A percentile compares a stretch with the other conserved stretches of the same genome.
Evolutionary conservation across 2,113 vertebrate genomes (phyloP).

Genomic region (Bagarius yarrelli): DNA sequence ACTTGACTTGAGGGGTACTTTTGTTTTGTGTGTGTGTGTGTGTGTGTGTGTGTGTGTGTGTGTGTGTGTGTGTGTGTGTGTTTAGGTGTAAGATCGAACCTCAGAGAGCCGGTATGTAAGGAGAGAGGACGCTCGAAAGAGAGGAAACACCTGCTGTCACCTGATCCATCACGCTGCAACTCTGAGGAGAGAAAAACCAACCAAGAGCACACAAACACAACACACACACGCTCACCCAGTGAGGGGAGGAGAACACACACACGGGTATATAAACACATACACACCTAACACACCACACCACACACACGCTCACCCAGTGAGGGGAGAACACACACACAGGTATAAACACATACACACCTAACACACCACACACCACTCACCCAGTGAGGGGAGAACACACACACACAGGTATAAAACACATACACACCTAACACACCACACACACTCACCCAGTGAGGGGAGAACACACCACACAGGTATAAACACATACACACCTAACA

Average conservation of each 20-base stretch:
- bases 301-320: slow-evolving; percentile 86
- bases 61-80: slow-evolving; percentile 40
- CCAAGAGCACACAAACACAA: slow-evolving; percentile 78
- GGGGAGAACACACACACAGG: slow-evolving; percentile 61
- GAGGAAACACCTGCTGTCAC: slow-evolving; percentile 90
- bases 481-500: too few relatives aligned
- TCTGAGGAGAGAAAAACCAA: slow-evolving; percentile 87
- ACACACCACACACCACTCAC: too few relatives aligned
- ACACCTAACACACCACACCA: too few relatives aligned
- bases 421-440: slow-evolving; percentile 71
- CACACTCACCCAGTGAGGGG: too few relatives aligned
- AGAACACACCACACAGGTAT: too few relatives aligned
- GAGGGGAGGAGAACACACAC: too few relatives aligned
- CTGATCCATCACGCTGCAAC: slow-evolving; percentile 92
- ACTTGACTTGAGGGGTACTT: not conserved
- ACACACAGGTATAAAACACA: not conserved
- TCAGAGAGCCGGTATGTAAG: slow-evolving; percentile 78
- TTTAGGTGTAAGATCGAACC: slow-evolving; percentile 80
- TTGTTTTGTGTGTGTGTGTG: not conserved
- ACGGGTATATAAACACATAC: too few relatives aligned
- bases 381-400: slow-evolving; percentile 55
- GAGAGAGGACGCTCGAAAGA: slow-evolving; percentile 95
- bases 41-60: not conserved
- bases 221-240: too few relatives aligned
- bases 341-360: slow-evolving; percentile 14